Evolutionary conservation across 2,113 vertebrate genomes (phyloP).

Genomic region (Python bivittatus): DNA sequence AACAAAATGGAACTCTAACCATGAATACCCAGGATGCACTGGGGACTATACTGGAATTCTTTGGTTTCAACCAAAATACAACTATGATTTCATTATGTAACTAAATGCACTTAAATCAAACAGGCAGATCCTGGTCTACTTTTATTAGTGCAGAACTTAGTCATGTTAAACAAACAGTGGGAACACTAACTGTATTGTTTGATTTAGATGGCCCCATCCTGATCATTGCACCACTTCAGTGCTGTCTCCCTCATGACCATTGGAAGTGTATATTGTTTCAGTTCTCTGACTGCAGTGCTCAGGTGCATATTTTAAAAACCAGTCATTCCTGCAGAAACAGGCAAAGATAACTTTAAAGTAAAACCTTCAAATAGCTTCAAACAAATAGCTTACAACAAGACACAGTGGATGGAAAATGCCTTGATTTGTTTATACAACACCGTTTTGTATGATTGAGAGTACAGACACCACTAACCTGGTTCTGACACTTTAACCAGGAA

Average conservation of each 20-base stretch:
- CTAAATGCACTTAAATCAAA: background rate
- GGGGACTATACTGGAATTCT: background rate
- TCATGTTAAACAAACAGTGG: background rate
- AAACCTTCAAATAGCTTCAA: no score
- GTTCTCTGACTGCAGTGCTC: background rate
- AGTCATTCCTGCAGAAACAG: background rate
- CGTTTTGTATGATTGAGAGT: background rate
- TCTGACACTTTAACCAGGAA: background rate
- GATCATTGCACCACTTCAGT: background rate
- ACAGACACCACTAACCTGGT: background rate
- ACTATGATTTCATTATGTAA: background rate
- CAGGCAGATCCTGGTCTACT: background rate
- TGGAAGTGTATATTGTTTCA: background rate
- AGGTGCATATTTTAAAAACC: background rate
- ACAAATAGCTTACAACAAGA: background rate
- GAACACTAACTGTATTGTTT: background rate
- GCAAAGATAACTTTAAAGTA: background rate
- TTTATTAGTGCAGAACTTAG: background rate
- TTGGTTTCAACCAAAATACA: background rate
- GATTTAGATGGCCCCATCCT: background rate
- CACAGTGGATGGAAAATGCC: background rate
- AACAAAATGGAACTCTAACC: background rate
- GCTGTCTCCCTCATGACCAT: background rate
- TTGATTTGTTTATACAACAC: background rate
- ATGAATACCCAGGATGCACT: background rate